These are phyloP conservation scores for Anneissia japonica DNA, from an alignment of 35 echinoderm and acorn worm species.

Conservation along the genomic window DNA sequence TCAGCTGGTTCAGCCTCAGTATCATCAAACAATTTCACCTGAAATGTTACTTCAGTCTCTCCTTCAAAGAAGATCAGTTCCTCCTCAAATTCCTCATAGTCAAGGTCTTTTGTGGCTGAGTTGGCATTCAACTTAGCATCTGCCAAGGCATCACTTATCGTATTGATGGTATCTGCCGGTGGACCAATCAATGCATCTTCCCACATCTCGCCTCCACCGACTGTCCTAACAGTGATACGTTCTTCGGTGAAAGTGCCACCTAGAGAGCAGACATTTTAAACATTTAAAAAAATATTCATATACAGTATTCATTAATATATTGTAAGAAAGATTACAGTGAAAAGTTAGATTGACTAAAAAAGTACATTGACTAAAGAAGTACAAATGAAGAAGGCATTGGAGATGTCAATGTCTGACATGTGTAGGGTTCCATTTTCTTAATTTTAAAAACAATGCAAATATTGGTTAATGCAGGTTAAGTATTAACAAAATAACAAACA, in stretches of 20 bases:
- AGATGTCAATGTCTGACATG: too few species aligned
- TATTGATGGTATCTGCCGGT: conserved; percentile 47
- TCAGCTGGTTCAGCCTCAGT: conserved; percentile 61
- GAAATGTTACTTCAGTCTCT: conserved; percentile 30
- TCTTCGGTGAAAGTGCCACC: conserved; percentile 58
- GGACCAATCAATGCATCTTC: conserved; percentile 37
- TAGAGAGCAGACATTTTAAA: too few species aligned
- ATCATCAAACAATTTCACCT: conserved; percentile 55
- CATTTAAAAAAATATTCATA: too few species aligned
- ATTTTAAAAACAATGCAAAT: too few species aligned
- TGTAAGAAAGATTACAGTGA: too few species aligned
- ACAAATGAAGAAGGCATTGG: too few species aligned
- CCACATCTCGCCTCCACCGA: conserved; percentile 87
- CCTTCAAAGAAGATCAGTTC: conserved; percentile 71
- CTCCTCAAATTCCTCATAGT: conserved; percentile 61
- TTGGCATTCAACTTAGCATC: conserved; percentile 39
- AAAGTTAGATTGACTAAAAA: too few species aligned
- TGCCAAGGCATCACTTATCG: conserved; percentile 61
- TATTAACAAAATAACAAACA: neutral
- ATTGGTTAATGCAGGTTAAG: too few species aligned
- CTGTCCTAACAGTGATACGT: conserved; percentile 52
- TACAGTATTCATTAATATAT: too few species aligned
- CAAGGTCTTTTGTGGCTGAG: conserved; percentile 19
- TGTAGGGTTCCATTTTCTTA: too few species aligned
- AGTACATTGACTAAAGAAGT: too few species aligned